phyloP scores from a whole-genome alignment of 1,140 invertebrate species.

The Prorops nasuta region DNA sequence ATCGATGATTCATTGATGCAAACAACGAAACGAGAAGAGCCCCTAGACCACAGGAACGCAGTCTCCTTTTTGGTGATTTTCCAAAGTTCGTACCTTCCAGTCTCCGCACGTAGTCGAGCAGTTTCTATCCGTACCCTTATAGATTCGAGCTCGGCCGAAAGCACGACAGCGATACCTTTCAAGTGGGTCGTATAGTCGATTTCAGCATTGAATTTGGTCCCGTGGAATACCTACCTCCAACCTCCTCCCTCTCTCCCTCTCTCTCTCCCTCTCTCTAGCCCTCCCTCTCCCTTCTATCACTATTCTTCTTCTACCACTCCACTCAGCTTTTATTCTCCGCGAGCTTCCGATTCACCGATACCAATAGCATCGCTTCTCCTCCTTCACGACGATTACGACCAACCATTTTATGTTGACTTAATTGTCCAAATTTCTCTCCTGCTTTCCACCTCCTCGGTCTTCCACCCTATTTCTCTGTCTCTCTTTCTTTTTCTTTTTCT shows the following conservation, averaged over 20 bases:
- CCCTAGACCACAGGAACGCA: not conserved
- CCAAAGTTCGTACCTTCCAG: slow-evolving; percentile 27
- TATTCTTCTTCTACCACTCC: no score
- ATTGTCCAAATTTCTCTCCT: no score
- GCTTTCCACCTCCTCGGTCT: no score
- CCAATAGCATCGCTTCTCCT: not conserved
- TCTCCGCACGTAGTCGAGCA: slow-evolving; percentile 28
- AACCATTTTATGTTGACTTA: no score
- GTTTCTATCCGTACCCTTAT: slow-evolving; percentile 21
- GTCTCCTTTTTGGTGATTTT: slow-evolving; percentile 9
- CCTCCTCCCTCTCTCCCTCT: not conserved
- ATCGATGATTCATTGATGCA: no score
- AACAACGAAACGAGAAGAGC: not conserved
- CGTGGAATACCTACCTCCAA: not conserved
- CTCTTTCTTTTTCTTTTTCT: no score
- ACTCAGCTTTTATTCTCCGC: no score
- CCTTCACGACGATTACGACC: no score
- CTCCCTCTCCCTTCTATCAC: not conserved
- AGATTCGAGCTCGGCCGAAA: slow-evolving; percentile 25
- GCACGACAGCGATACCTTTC: slow-evolving; percentile 21
- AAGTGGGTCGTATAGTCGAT: not conserved
- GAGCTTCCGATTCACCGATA: not conserved
- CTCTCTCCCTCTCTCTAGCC: not conserved
- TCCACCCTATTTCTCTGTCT: no score
- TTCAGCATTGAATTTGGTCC: not conserved